These are phyloP conservation scores for Drosophila anomelani DNA, from an alignment of 2,888 invertebrate genomes.

Conservation along the genomic window DNA sequence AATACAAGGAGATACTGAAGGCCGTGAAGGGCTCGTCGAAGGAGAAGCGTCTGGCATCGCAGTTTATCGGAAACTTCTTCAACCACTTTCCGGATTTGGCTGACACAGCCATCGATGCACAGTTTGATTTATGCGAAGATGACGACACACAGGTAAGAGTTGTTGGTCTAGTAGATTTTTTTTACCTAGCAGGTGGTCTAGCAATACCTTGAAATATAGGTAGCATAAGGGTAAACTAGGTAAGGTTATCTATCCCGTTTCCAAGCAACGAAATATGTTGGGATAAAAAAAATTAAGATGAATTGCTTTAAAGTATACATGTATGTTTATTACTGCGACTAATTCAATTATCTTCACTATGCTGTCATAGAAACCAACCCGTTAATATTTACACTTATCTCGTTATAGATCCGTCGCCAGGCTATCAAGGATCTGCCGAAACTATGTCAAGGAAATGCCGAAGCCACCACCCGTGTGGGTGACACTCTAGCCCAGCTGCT, in stretches of 20 bases:
- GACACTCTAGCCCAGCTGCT: conserved; percentile 96
- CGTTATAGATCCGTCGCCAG: conserved; percentile 93
- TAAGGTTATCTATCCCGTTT: neutral
- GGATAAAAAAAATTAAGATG: neutral
- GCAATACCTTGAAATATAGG: neutral
- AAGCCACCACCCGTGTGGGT: conserved; percentile 93
- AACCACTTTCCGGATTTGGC: conserved; percentile 94
- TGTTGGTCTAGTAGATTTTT: neutral
- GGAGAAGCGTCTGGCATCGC: conserved; percentile 96
- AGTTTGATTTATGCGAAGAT: conserved; percentile 97
- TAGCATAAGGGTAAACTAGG: neutral
- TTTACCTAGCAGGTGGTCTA: neutral
- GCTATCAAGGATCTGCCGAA: conserved; percentile 96
- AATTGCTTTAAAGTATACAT: neutral
- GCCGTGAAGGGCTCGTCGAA: conserved; percentile 95
- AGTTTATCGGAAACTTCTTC: conserved; percentile 97
- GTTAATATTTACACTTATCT: neutral
- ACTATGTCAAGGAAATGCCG: conserved; percentile 93
- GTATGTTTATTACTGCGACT: neutral
- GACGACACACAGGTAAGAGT: conserved; percentile 92
- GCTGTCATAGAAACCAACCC: neutral
- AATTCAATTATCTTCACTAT: neutral
- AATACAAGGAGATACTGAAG: conserved; percentile 93
- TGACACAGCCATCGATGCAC: conserved; percentile 95
- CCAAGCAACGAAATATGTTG: neutral